Evolutionary conservation across 2,797 vertebrate genomes (phyloP).

Genomic region (Helostoma temminkii): DNA sequence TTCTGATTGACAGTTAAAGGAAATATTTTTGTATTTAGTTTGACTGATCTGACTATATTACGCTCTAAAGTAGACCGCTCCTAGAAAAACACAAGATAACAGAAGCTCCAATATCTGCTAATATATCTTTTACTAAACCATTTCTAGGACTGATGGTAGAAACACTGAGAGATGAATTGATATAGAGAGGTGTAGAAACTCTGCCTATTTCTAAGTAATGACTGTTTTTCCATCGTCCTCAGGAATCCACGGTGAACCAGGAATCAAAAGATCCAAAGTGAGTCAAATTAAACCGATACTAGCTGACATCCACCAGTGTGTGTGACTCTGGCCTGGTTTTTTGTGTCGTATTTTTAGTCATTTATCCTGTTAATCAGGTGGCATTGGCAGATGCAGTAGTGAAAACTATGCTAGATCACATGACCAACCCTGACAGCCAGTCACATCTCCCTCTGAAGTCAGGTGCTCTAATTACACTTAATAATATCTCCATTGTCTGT

Average conservation of each 20-base stretch:
- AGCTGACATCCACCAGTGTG: no score
- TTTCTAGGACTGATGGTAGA: neutral
- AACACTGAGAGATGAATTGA: neutral
- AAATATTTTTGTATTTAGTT: no score
- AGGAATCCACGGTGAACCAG: conserved; percentile 97
- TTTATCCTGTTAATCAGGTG: conserved; percentile 78
- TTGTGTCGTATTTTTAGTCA: neutral
- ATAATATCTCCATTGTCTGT: neutral
- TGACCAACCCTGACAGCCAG: conserved; percentile 87
- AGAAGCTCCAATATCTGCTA: neutral
- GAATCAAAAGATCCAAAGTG: conserved; percentile 91
- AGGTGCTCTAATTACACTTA: conserved; percentile 68
- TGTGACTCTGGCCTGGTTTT: no score
- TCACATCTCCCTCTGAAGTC: conserved; percentile 85
- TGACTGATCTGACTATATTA: no score
- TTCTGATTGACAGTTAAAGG: no score
- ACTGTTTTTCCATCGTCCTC: conserved; percentile 9
- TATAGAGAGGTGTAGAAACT: neutral
- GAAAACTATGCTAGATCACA: conserved; percentile 90
- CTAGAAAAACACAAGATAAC: no score
- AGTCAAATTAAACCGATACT: neutral
- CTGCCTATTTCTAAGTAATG: neutral
- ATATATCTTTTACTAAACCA: neutral
- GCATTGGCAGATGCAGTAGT: conserved; percentile 86
- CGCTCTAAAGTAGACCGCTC: no score